Percentiles rank a stretch among this genome's conserved stretches.
Evolutionary conservation across 2,888 invertebrate genomes (phyloP).

Genomic region (Acanthosoma haemorrhoidale): DNA sequence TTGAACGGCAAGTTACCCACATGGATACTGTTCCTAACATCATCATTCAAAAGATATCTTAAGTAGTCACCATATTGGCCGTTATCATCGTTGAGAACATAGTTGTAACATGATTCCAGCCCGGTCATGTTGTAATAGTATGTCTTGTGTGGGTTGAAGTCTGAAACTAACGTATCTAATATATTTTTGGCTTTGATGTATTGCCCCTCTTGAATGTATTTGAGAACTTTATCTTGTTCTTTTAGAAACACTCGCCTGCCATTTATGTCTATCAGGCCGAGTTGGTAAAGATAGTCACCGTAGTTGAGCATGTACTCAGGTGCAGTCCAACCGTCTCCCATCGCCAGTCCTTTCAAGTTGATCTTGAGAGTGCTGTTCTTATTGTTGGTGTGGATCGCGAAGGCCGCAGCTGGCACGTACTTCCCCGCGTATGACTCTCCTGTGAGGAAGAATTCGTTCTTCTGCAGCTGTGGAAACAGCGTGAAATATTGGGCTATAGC

Average conservation of each 20-base stretch:
- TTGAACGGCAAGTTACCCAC: conserved; percentile 62
- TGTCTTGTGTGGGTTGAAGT: conserved; percentile 47
- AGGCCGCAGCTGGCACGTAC: conserved; percentile 69
- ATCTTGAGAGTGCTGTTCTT: conserved; percentile 57
- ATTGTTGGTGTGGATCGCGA: conserved; percentile 64
- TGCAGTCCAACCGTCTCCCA: conserved; percentile 77
- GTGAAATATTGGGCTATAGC: conserved; percentile 75
- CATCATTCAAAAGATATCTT: conserved; percentile 36
- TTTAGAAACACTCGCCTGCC: conserved; percentile 56
- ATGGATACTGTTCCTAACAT: conserved; percentile 59
- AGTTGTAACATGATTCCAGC: conserved; percentile 69
- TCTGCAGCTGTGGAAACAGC: conserved; percentile 68
- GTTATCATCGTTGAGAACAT: conserved; percentile 57
- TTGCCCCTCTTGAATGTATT: conserved; percentile 58
- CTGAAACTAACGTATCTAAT: conserved; percentile 51
- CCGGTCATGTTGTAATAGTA: conserved; percentile 69
- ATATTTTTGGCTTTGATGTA: conserved; percentile 65
- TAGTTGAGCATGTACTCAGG: conserved; percentile 71
- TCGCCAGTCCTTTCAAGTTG: conserved; percentile 64
- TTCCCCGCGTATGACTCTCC: conserved; percentile 87
- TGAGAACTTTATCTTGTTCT: conserved; percentile 55
- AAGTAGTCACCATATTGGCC: conserved; percentile 34
- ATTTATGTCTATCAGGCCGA: conserved; percentile 54
- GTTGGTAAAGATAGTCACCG: conserved; percentile 71
- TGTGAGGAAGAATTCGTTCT: conserved; percentile 73